Base-by-base conservation (phyloP, 2,888 invertebrate species). In the Meandrusa payeni region DNA sequence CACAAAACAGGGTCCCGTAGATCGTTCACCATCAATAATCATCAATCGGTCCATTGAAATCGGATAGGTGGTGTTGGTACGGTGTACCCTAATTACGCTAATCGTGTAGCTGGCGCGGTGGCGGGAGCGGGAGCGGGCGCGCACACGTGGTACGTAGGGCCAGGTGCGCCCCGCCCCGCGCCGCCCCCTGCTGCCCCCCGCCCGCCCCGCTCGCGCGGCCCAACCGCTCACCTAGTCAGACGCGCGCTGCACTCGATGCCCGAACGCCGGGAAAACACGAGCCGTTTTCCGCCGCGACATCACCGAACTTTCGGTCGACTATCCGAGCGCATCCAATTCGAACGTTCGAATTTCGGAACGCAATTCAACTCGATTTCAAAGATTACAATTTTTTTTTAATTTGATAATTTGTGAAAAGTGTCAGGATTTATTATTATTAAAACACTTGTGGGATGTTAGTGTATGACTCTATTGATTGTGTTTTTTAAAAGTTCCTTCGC, bases 221-320 rank as follows among this genome's bases (percentile, higher is more conserved):
- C 67, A 65, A 64, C 67, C 76, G 73, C 72, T 76, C 75, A 76
- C 78, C 76, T 76, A 73, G 61, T 68, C 70, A 76, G 74, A 76
- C 75, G 77, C 79, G 76, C 76, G 75, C 80, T 77, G 77, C 81
- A 85, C 79, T 85, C 83, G 78, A 81, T 82, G 85, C 78, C 69
- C 76, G 87, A 78, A 78, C 76, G 83, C 81, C 78, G 87, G 83
- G 82, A 82, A 86, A 86, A 80, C 74, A 81, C 79, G 76, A 79
- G 70, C 69, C 75, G 78, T 79, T 85, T 83, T 83, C 80, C 83
- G 71, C 68, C 78, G 82, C 78, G 81, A 55, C 66, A 61, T 57
- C 69, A 63, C 59, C 68, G 72, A 76, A 82, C 73, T 82, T 83
- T 67, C 65, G 65, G 57, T 58, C 36, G 29, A 11, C 28, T 12